Conservation (phyloP, 2,113 vertebrate genomes). For the Anas platyrhynchos region DNA sequence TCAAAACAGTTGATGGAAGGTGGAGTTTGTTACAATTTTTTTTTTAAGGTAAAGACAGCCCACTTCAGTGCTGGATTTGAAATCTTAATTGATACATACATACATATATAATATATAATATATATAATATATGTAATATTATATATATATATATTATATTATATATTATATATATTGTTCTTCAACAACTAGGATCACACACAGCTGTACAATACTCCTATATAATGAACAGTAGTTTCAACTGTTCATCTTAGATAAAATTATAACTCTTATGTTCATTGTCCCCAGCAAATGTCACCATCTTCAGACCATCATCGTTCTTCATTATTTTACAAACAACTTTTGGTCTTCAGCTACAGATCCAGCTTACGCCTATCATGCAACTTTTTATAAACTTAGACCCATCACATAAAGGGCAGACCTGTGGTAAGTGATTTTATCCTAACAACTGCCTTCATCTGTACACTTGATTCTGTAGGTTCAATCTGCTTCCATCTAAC, state of each 20-base stretch:
- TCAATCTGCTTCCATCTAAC: too few species aligned
- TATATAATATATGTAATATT: too few species aligned
- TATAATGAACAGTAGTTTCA: neutral
- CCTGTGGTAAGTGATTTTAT: constrained; percentile 82
- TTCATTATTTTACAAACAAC: constrained; percentile 79
- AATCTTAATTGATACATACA: neutral
- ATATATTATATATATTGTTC: neutral
- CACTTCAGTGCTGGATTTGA: neutral
- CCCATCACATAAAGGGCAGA: constrained; percentile 73
- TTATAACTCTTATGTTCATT: neutral
- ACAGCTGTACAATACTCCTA: neutral
- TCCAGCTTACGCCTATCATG: constrained; percentile 88
- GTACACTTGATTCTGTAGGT: neutral
- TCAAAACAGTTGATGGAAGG: neutral
- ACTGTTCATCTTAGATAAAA: neutral
- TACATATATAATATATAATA: too few species aligned
- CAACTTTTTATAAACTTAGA: constrained; percentile 83
- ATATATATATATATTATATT: too few species aligned
- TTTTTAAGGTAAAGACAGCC: neutral
- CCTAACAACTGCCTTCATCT: neutral
- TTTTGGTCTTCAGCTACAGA: constrained; percentile 79
- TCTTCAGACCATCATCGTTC: constrained; percentile 88
- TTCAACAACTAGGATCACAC: neutral
- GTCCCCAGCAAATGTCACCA: constrained; percentile 80
- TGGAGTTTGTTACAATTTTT: neutral